Conservation (phyloP, 2,888 invertebrate genomes). For the Strigamia maritima region DNA sequence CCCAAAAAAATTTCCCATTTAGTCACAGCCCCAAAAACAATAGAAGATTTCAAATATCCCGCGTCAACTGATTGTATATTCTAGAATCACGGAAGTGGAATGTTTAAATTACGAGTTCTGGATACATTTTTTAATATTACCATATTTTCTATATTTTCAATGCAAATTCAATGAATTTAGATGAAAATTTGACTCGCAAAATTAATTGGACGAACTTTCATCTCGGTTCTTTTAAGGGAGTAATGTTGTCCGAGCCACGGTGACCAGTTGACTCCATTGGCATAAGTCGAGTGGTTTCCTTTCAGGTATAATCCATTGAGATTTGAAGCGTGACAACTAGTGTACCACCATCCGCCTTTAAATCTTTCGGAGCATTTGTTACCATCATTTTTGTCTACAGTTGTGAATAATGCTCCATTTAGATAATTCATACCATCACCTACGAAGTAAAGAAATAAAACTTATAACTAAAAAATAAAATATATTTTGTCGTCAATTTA, state of each 20-base stretch:
- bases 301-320: slow-evolving; percentile 64
- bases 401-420: slow-evolving; percentile 46
- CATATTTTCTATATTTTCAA: too few relatives aligned
- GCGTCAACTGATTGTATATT: too few relatives aligned
- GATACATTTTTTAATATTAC: too few relatives aligned
- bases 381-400: slow-evolving; percentile 69
- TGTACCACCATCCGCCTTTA: slow-evolving; percentile 71
- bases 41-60: too few relatives aligned
- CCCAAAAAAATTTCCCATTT: too few relatives aligned
- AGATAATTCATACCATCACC: slow-evolving; percentile 61
- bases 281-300: slow-evolving; percentile 45
- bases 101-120: too few relatives aligned
- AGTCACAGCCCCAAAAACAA: too few relatives aligned
- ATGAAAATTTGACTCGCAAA: too few relatives aligned
- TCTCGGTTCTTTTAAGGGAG: slow-evolving; percentile 24
- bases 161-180: too few relatives aligned
- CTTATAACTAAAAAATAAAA: not conserved
- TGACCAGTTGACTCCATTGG: not conserved
- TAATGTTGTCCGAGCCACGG: not conserved
- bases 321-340: slow-evolving; percentile 65
- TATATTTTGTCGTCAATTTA: not conserved
- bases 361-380: slow-evolving; percentile 65
- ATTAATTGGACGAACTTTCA: not conserved
- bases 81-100: too few relatives aligned
- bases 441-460: slow-evolving; percentile 51